Evolutionary conservation across 1,140 invertebrate genomes (phyloP), one percentile per base, ranked within the genome.

Genomic region (Bombus confusus): DNA sequence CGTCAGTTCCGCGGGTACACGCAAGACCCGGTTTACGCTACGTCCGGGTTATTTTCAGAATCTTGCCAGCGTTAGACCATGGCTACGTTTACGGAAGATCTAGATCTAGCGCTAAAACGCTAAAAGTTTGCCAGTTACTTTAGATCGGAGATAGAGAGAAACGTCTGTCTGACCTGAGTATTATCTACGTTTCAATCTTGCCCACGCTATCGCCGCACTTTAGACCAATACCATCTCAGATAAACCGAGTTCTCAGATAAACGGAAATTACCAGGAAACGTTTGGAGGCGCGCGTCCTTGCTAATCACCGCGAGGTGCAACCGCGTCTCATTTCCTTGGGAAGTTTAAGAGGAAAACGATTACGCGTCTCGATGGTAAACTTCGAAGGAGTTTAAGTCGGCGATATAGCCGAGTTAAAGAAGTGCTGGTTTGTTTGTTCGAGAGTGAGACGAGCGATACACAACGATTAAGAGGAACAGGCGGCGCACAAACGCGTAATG

Each of bases 401-500:
- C 59, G 72, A 31, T 76, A 15, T n/a, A n/a, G 73, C 73, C 13
- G 41, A 57, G 73, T 77, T 77, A 41, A 77, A 83, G 64, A 69
- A 80, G 83, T 47, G 41, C 52, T 31, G 34, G 75, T 84, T 84
- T 84, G 59, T 84, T 84, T 79, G 76, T n/a, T 34, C 25, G 52
- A 41, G 3, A 72, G 41, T 43, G 22, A 18, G 13, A n/a, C 28
- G 39, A 13, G 6, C 31, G 75, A 79, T 79, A 62, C n/a, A n/a
- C 66, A 84, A 78, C 76, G 75, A 84, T 83, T 77, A 77, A 41
- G 31, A 69, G 64, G n/a, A 57, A 39, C 34, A 10, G 15, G 3
- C 25, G 43, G 37, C 8, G 37, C n/a, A 4, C 31, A 37, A 37
- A n/a, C 37, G 8, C 34, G 15, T 34, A 57, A 66, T n/a, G 0